phyloP scores from a whole-genome alignment of 2,113 vertebrate genomes.

The Aphyosemion australe region DNA sequence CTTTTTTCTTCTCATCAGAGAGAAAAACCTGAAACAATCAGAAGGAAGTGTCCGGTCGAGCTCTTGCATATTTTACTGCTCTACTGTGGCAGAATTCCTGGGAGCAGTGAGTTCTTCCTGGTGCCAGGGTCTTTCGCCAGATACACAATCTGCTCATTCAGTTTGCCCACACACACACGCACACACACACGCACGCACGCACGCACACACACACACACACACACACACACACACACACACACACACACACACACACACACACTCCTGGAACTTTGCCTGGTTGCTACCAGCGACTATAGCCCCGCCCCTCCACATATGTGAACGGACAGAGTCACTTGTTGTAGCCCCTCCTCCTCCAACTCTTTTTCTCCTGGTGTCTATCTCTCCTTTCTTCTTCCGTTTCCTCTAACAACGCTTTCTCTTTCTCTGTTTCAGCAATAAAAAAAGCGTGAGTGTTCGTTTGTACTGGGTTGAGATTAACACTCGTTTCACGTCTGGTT shows the following conservation, averaged over 20 bases:
- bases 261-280: slow-evolving; percentile 56
- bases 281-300: slow-evolving; percentile 67
- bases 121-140: slow-evolving; percentile 41
- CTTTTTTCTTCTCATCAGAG: neutral
- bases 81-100: slow-evolving; percentile 52
- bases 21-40: slow-evolving; percentile 17
- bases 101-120: slow-evolving; percentile 14
- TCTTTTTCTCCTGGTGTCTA: neutral
- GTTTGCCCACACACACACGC: slow-evolving; percentile 40
- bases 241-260: slow-evolving; percentile 32
- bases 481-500: slow-evolving; percentile 62
- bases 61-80: slow-evolving; percentile 36
- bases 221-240: slow-evolving; percentile 38
- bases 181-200: too few relatives aligned
- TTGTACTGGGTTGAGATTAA: slow-evolving; percentile 43
- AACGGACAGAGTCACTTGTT: slow-evolving; percentile 67
- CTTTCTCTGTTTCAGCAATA: slow-evolving; percentile 12
- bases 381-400: slow-evolving; percentile 17
- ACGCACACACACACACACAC: slow-evolving; percentile 24
- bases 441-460: slow-evolving; percentile 48
- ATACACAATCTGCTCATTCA: slow-evolving; percentile 66
- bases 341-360: neutral
- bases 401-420: slow-evolving; percentile 27
- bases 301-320: slow-evolving; percentile 72
- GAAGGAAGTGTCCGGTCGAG: slow-evolving; percentile 22